Percentiles rank a stretch among this genome's conserved stretches.
Evolutionary conservation across 2,797 vertebrate species (phyloP).

Genomic region (Malacoctenus gilli): DNA sequence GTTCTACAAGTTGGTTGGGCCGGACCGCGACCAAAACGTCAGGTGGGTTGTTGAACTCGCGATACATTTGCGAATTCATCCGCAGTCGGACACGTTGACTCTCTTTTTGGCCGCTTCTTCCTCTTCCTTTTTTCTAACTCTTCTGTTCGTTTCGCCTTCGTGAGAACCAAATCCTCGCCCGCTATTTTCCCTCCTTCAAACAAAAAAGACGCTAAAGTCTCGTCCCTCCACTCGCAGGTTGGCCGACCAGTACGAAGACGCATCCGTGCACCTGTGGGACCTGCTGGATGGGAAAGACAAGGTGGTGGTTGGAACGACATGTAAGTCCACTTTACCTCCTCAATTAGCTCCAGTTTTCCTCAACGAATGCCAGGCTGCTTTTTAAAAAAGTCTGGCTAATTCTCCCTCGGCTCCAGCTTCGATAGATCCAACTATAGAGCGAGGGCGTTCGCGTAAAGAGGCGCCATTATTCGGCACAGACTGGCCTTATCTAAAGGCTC

Average conservation of each 20-base stretch:
- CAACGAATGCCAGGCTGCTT: too few species aligned
- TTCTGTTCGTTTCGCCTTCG: too few species aligned
- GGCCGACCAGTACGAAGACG: constrained; percentile 92
- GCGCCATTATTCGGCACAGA: constrained; percentile 25
- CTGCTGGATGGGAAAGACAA: constrained; percentile 95
- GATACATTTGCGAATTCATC: too few species aligned
- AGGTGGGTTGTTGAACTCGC: constrained; percentile 87
- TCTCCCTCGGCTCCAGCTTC: too few species aligned
- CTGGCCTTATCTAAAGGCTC: constrained; percentile 36
- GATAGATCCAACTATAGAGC: neutral
- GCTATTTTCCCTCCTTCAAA: too few species aligned
- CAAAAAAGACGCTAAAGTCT: too few species aligned
- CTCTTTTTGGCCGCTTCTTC: too few species aligned
- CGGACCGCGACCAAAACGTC: constrained; percentile 90
- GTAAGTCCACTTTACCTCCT: constrained; percentile 80
- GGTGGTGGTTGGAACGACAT: constrained; percentile 94
- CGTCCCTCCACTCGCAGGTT: constrained; percentile 77
- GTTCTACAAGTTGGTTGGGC: constrained; percentile 95
- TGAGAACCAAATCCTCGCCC: too few species aligned
- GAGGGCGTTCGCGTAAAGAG: constrained; percentile 3
- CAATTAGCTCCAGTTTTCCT: neutral
- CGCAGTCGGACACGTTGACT: too few species aligned
- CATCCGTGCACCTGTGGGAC: constrained; percentile 94
- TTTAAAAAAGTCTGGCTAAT: too few species aligned
- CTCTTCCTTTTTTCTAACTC: too few species aligned